phyloP scores from a whole-genome alignment of 2,797 vertebrate genomes.

The Monodelphis domestica region DNA sequence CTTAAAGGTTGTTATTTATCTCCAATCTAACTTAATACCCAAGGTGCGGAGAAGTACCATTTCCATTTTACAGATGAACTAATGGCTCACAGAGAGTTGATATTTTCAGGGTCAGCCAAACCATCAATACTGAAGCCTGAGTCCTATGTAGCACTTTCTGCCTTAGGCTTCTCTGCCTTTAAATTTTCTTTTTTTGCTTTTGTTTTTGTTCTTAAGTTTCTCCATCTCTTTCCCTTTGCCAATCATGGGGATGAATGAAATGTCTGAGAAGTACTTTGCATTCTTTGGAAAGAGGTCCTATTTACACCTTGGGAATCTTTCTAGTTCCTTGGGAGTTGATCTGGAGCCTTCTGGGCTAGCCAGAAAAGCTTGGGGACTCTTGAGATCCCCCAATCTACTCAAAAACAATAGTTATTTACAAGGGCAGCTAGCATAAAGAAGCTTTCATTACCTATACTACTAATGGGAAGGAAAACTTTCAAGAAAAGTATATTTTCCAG shows the following conservation, averaged over 20 bases:
- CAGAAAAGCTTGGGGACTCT: neutral
- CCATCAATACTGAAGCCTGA: neutral
- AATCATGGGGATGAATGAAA: constrained; percentile 23
- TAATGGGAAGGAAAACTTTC: neutral
- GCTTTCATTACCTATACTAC: neutral
- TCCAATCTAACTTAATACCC: constrained; percentile 11
- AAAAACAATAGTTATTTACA: neutral
- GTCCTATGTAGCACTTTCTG: neutral
- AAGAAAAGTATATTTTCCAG: neutral
- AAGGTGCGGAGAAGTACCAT: neutral
- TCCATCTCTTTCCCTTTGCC: neutral
- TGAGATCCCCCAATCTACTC: neutral
- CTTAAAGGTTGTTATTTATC: neutral
- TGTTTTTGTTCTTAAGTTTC: too few relatives aligned
- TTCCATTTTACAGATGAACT: constrained; percentile 14
- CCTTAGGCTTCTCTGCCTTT: neutral
- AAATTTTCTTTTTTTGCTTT: constrained; percentile 32
- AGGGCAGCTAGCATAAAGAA: neutral
- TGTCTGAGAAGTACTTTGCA: constrained; percentile 45
- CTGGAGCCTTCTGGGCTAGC: constrained; percentile 19
- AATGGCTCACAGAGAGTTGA: neutral
- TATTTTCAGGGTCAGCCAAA: neutral
- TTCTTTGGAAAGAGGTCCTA: constrained; percentile 7
- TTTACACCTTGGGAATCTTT: neutral
- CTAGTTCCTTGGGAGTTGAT: neutral